Evolutionary conservation across 1,140 invertebrate genomes (phyloP), one percentile per base, ranked within the genome.

Genomic region (Sitodiplosis mosellana): DNA sequence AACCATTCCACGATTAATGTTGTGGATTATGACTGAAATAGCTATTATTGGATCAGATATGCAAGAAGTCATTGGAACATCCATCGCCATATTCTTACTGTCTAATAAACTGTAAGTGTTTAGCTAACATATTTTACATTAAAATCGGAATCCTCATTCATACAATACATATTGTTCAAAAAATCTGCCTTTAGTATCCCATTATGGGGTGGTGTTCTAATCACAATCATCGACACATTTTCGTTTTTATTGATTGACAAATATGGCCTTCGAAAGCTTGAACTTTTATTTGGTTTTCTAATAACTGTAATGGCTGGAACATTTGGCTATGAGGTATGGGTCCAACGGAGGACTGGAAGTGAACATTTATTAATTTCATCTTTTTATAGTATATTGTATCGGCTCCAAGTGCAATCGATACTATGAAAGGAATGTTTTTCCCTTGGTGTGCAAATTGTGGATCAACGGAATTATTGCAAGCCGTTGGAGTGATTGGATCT

Each of bases 11-110:
- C 70, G 87, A 51, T 56, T 88, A 44, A 68, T 89, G 52, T 66
- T 93, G 14, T 94, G 89, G 89, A 75, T 93, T 40, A 93, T 94
- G 89, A 79, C 90, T 33, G 90, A 94, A 68, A 83, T 94, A 52
- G 89, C 90, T 11, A 92, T 94, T 53, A 91, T 94, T 58, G 87
- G 87, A 17, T 88, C 84, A 19, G 88, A 92, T 63, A 92, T 93
- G 86, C 88, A 91, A 64, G 87, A 88, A 70, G 84, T 89, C 36
- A 90, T 92, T 55, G 88, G 88, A 48, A 91, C 88, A 27, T 81
- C 89, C 12, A 90, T 91, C 57, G 87, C 90, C 19, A 73, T 94
- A 52, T 89, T 86, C 65, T 66, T 94, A n/a, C 66, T 94, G 36
- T 86, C 87, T n/a, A 82, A 87, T 67, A 80, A 78, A 75, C 63